Conservation (phyloP, 2,113 vertebrate genomes). For the Sinocyclocheilus anophthalmus region DNA sequence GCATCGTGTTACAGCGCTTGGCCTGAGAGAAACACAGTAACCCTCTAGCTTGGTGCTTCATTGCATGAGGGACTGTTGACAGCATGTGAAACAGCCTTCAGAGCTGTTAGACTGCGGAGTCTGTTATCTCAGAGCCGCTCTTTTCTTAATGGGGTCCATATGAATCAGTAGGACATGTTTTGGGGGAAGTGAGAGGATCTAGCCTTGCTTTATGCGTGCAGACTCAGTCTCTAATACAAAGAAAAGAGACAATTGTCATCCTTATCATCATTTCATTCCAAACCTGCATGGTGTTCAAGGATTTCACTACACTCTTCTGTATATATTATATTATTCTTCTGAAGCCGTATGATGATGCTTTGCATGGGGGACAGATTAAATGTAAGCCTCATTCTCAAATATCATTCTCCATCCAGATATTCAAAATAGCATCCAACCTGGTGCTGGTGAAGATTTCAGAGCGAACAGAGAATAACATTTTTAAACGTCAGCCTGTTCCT, state of each 20-base stretch:
- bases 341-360: background rate
- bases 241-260: background rate
- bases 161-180: background rate
- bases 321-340: background rate
- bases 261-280: background rate
- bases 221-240: background rate
- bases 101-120: background rate
- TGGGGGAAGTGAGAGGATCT: background rate
- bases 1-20: background rate
- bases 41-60: background rate
- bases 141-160: constrained; percentile 7
- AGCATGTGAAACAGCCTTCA: background rate
- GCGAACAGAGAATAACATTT: background rate
- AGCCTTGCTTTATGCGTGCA: background rate
- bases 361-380: background rate
- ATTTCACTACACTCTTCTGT: background rate
- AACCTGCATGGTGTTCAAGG: background rate
- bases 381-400: background rate
- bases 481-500: background rate
- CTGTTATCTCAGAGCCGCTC: background rate
- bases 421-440: background rate
- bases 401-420: background rate
- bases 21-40: background rate
- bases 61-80: background rate
- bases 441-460: background rate